Percentiles rank a stretch among this genome's conserved stretches.
Conservation (phyloP, 2,797 vertebrate genomes). For the Acanthiza pusilla region DNA sequence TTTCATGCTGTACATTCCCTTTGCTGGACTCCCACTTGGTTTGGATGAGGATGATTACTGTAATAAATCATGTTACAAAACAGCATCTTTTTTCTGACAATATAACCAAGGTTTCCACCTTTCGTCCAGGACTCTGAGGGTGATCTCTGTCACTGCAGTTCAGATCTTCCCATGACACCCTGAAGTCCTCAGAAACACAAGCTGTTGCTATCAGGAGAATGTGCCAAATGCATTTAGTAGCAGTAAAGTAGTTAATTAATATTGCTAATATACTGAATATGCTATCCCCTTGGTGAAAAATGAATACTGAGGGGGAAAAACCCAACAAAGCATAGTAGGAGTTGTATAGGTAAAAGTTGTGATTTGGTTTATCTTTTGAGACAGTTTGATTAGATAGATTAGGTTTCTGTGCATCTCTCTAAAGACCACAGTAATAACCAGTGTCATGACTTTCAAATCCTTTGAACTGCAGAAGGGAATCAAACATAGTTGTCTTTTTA, state of each 20-base stretch:
- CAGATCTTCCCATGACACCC: neutral
- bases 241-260: constrained; percentile 48
- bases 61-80: neutral
- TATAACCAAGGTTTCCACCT: neutral
- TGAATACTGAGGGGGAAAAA: neutral
- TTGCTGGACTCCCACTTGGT: neutral
- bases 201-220: neutral
- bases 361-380: constrained; percentile 70
- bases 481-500: constrained; percentile 73
- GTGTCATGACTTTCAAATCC: constrained; percentile 77
- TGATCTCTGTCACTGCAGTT: neutral
- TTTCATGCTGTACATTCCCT: neutral
- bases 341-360: constrained; percentile 62
- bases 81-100: neutral
- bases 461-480: constrained; percentile 72
- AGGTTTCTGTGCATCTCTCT: constrained; percentile 72
- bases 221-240: neutral
- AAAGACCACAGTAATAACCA: constrained; percentile 72
- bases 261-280: neutral
- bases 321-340: constrained; percentile 14
- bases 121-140: neutral
- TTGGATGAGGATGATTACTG: neutral
- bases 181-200: neutral
- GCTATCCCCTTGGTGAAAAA: constrained; percentile 17
- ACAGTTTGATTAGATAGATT: constrained; percentile 73